These are phyloP conservation scores for Lasioglossum pauxillum DNA, from an alignment of 2,888 invertebrate species.

Conservation along the genomic window DNA sequence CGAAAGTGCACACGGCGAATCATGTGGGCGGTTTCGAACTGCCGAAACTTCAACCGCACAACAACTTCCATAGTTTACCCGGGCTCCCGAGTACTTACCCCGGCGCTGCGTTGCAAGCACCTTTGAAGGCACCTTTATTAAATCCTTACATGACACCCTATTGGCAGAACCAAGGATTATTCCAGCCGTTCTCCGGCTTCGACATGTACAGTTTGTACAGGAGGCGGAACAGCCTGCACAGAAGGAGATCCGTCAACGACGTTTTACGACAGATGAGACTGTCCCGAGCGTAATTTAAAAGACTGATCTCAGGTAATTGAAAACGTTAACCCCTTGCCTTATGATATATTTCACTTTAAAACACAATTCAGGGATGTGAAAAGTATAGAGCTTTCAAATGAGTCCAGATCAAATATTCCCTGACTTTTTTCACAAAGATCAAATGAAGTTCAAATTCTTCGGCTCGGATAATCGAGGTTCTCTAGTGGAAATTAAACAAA, in stretches of 20 bases:
- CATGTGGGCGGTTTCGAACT: constrained; percentile 31
- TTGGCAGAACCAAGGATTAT: constrained; percentile 51
- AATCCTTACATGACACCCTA: constrained; percentile 47
- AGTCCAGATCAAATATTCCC: too few species aligned
- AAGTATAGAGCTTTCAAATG: too few species aligned
- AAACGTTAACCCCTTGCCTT: background rate
- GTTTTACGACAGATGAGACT: constrained; percentile 40
- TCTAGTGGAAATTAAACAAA: too few species aligned
- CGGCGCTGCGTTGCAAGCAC: constrained; percentile 33
- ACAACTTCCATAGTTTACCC: constrained; percentile 35
- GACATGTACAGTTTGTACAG: constrained; percentile 31
- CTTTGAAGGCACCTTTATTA: constrained; percentile 59
- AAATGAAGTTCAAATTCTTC: too few species aligned
- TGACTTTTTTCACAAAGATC: too few species aligned
- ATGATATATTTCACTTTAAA: background rate
- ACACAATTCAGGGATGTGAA: background rate
- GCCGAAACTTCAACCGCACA: constrained; percentile 52
- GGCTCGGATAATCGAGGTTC: too few species aligned
- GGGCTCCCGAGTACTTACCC: constrained; percentile 21
- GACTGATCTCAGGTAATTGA: constrained; percentile 44
- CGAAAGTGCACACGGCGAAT: constrained; percentile 65
- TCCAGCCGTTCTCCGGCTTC: constrained; percentile 39
- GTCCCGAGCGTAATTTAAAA: constrained; percentile 42
- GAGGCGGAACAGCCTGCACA: constrained; percentile 43
- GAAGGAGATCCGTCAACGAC: constrained; percentile 38